These are phyloP conservation scores for Catocala nupta DNA, from an alignment of 2,888 invertebrate species.

Conservation along the genomic window DNA sequence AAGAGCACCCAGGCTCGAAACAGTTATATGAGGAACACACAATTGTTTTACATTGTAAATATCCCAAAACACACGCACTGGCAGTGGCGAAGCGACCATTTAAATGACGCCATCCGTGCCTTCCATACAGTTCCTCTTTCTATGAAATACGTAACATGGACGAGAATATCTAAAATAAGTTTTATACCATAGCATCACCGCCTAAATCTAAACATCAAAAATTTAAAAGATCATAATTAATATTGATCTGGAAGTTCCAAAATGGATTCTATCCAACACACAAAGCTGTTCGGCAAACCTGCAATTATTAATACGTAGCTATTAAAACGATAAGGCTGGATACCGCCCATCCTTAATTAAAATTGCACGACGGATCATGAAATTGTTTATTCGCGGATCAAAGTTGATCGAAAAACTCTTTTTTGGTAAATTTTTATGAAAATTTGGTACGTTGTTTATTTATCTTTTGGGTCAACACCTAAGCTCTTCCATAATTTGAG, in stretches of 20 bases:
- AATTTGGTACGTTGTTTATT: conserved; percentile 26
- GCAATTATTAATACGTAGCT: conserved; percentile 45
- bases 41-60: too few species aligned
- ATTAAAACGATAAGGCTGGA: conserved; percentile 32
- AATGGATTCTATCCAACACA: conserved; percentile 28
- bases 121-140: too few species aligned
- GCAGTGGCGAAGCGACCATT: too few species aligned
- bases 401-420: conserved; percentile 39
- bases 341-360: conserved; percentile 39
- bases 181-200: too few species aligned
- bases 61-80: too few species aligned
- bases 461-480: background rate
- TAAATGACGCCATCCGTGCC: too few species aligned
- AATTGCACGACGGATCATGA: conserved; percentile 47
- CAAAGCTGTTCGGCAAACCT: conserved; percentile 30
- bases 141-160: too few species aligned
- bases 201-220: too few species aligned
- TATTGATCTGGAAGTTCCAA: background rate
- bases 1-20: too few species aligned
- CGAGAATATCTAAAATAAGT: too few species aligned
- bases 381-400: conserved; percentile 38
- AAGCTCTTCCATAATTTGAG: background rate
- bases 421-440: conserved; percentile 31
- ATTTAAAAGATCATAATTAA: too few species aligned
- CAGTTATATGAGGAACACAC: too few species aligned